Base-by-base conservation (phyloP, 2,888 invertebrate genomes). In the Calliphora vomitoria region DNA sequence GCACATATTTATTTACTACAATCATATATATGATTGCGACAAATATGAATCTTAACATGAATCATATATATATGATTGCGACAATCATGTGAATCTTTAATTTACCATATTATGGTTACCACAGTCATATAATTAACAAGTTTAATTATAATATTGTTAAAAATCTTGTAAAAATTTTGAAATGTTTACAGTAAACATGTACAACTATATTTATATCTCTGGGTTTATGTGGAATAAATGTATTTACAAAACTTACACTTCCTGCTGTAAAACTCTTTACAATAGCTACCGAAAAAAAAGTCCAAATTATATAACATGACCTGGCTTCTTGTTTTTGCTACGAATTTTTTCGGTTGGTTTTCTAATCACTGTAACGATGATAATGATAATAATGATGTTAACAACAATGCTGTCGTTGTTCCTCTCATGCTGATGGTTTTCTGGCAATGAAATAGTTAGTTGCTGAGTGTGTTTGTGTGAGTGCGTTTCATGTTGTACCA, bases 361-460 rank as follows among this genome's bases (percentile, higher is more conserved):
- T 55, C 15, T 62, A 83, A 83, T 78, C 83, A 71, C 58, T 74
- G 79, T 72, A 71, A 76, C 62, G 41, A 79, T 18, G 74, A 47
- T 72, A 79, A 72, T 55, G n/a, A 53, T 78, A 62, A 83, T 64
- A 25, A 74, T 82, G 64, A 44, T 74, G 66, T 31, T 74, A 74
- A 66, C 55, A 74, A 66, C 55, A 53, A 74, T 44, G 74, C 44
- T 66, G 44, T 47, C 15, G 64, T 47, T 58, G 10, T 31, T 69
- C 15, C 13, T 47, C 15, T 10, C 50, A 50, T 11, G 8, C 31
- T 72, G 55, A 31, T 31, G 53, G 69, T 25, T n/a, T n/a, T 1
- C 25, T 71, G 76, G 38, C 60, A 69, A 18, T 35, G 78, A 44
- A 68, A 68, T 72, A 72, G 58, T 72, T 72, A 41, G 13, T 25